phyloP scores from a whole-genome alignment of 1,140 invertebrate species.

The Araneus ventricosus region DNA sequence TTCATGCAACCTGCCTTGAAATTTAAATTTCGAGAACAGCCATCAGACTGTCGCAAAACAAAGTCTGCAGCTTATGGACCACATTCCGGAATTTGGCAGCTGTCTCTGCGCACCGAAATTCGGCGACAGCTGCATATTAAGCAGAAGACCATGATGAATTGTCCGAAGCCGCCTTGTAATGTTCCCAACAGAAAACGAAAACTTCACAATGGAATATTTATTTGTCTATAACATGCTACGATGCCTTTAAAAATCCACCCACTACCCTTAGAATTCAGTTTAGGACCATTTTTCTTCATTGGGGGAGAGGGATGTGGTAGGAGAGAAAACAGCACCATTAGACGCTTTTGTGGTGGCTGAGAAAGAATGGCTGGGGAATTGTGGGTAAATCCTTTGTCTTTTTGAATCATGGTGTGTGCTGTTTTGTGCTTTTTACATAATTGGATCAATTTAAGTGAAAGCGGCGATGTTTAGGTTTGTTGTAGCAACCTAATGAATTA shows the following conservation, averaged over 20 bases:
- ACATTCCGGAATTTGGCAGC: slow-evolving; percentile 25
- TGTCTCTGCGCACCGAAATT: neutral
- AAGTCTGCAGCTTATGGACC: neutral
- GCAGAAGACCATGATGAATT: slow-evolving; percentile 7
- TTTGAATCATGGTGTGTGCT: neutral
- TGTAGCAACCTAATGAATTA: neutral
- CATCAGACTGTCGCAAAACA: neutral
- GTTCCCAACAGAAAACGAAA: neutral
- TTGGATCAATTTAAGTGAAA: slow-evolving; percentile 9
- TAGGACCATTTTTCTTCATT: slow-evolving; percentile 40
- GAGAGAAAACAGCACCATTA: slow-evolving; percentile 25
- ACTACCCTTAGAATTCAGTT: slow-evolving; percentile 14
- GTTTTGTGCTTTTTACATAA: slow-evolving; percentile 26
- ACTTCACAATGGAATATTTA: slow-evolving; percentile 27
- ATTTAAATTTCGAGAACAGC: neutral
- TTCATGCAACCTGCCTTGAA: neutral
- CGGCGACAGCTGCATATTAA: slow-evolving; percentile 20
- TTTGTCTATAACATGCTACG: slow-evolving; percentile 26
- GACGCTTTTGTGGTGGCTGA: slow-evolving; percentile 8
- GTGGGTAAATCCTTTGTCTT: slow-evolving; percentile 15
- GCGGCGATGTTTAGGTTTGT: neutral
- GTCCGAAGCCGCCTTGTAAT: neutral
- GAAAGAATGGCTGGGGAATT: neutral
- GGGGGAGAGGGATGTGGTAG: neutral
- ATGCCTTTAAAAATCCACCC: slow-evolving; percentile 31